These are phyloP conservation scores for Drosophila kurseongensis DNA, from an alignment of 1,140 invertebrate species.

Conservation along the genomic window DNA sequence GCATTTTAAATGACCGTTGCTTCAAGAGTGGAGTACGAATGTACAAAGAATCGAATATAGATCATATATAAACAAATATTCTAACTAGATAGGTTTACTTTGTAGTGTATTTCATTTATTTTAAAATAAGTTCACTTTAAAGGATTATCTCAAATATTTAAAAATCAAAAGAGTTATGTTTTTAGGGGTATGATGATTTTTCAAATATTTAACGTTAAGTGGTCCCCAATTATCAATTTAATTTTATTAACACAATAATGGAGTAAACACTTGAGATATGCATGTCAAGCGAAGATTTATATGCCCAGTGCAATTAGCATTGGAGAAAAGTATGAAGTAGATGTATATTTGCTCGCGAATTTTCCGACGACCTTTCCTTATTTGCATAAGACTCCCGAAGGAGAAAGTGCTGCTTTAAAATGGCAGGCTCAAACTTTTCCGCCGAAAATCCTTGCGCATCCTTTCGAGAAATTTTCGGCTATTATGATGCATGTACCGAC, in stretches of 20 bases:
- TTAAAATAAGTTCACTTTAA: no score
- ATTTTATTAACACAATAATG: conserved; percentile 54
- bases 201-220: conserved; percentile 4
- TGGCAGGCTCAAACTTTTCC: conserved; percentile 26
- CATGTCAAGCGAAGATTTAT: conserved; percentile 51
- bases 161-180: no score
- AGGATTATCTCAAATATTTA: no score
- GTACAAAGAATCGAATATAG: background rate
- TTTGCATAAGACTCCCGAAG: conserved; percentile 30
- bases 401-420: conserved; percentile 18
- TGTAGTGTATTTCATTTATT: no score
- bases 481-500: conserved; percentile 51
- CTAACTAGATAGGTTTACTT: no score
- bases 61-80: background rate
- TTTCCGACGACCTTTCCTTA: conserved; percentile 3
- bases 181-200: background rate
- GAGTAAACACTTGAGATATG: conserved; percentile 46
- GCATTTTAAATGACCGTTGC: background rate
- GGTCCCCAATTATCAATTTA: conserved; percentile 37
- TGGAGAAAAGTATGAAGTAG: conserved; percentile 1
- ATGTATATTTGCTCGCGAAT: conserved; percentile 18
- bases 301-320: conserved; percentile 52
- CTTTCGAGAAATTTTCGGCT: conserved; percentile 34
- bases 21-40: background rate
- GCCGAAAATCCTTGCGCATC: conserved; percentile 54